A percentile compares a stretch with the other conserved stretches of the same genome.
Conservation (phyloP, 2,113 vertebrate species). For the Nanorana parkeri region DNA sequence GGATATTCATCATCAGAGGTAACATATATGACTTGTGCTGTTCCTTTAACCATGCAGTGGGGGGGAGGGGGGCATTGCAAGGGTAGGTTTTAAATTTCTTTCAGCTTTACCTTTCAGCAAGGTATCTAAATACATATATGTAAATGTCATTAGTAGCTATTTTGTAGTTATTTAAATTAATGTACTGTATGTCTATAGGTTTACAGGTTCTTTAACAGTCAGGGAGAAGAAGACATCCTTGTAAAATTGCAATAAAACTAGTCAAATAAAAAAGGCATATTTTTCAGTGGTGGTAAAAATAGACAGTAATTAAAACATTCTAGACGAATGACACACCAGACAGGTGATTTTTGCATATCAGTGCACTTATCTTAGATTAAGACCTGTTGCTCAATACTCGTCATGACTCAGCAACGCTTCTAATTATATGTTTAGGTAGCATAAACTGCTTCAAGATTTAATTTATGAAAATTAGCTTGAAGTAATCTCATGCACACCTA, state of each 20-base stretch:
- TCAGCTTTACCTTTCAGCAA: too few relatives aligned
- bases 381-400: conserved; percentile 35
- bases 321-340: conserved; percentile 49
- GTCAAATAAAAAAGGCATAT: background rate
- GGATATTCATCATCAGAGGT: too few relatives aligned
- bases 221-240: background rate
- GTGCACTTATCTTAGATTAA: conserved; percentile 45
- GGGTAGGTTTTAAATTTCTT: too few relatives aligned
- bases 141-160: too few relatives aligned
- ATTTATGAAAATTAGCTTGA: conserved; percentile 34
- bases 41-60: too few relatives aligned
- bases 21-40: too few relatives aligned
- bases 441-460: conserved; percentile 27
- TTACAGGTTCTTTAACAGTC: too few relatives aligned
- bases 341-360: conserved; percentile 44
- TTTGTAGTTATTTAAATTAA: too few relatives aligned
- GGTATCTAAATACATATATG: too few relatives aligned
- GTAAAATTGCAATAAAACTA: conserved; percentile 1
- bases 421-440: conserved; percentile 14
- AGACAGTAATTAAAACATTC: conserved; percentile 51
- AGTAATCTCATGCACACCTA: conserved; percentile 28
- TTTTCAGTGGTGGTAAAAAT: conserved; percentile 22
- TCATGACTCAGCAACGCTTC: conserved; percentile 46
- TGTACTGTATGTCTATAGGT: too few relatives aligned
- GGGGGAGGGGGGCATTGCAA: too few relatives aligned